Evolutionary conservation across 2,113 vertebrate genomes (phyloP), one percentile per base, ranked within the genome.

Genomic region (Dolichallabes microphthalmus): DNA sequence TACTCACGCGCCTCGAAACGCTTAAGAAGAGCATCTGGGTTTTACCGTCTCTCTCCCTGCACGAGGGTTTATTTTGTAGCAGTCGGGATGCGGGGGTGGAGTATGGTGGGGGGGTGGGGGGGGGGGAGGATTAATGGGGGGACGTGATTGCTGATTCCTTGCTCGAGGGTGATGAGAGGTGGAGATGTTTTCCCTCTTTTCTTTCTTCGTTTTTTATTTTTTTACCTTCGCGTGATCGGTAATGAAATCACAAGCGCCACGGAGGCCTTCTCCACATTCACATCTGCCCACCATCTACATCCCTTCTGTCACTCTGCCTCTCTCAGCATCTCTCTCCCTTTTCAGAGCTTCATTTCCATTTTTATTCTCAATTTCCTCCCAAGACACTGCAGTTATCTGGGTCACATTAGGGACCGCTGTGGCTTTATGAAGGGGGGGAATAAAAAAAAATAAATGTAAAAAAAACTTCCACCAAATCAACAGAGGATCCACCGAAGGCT

Each of bases 331-430:
- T 9, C 64, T 25, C 30, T 86, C 45, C 68, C 84, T 85, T 84
- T 77, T 87, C 82, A 86, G 93, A 89, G 90, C 92, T 96, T 95
- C 93, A 93, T 96, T 96, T 96, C 92, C 95, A 95, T 95, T 95
- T 95, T 92, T 95, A 93, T 94, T 95, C 95, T 94, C 94, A 90
- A 91, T 95, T 93, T 95, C 90, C 91, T 94, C 93, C 93, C 92
- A 92, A 94, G 95, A 95, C 90, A 77, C 93, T 92, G 93, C 94
- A 75, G 57, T 73, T 96, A 96, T 95, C 95, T 95, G 94, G 95
- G 94, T 96, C 95, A 94, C 92, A 89, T 94, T 93, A 93, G 94
- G 92, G 93, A 93, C 86, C 1, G 53, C 91, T 91, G 88, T 82
- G 91, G 92, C 91, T 94, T 94, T 90, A 86, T 58, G 68, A 64